A percentile compares a stretch with the other conserved stretches of the same genome.
phyloP scores from a whole-genome alignment of 2,888 invertebrate genomes.

The Alsophila aescularia region DNA sequence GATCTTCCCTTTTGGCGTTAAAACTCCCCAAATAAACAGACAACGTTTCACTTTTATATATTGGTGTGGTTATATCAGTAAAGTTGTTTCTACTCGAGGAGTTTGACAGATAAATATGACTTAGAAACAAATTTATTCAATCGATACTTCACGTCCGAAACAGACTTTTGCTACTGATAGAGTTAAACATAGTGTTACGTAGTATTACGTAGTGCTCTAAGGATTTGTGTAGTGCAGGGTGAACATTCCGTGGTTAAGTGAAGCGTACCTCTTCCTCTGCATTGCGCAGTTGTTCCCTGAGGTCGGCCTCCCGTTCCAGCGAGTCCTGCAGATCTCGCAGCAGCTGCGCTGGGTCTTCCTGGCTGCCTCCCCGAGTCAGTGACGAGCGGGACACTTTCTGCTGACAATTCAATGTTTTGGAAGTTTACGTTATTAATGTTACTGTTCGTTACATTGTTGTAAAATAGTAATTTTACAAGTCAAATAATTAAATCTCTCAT shows the following conservation, averaged over 20 bases:
- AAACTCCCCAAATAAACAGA: too few species aligned
- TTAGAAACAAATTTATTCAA: neutral
- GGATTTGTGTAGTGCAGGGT: neutral
- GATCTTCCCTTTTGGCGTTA: too few species aligned
- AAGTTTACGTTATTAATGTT: neutral
- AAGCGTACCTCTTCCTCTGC: constrained; percentile 94
- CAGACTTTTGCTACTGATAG: neutral
- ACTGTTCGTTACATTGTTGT: neutral
- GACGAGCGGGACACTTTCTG: constrained; percentile 90
- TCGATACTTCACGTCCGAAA: neutral
- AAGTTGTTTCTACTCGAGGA: neutral
- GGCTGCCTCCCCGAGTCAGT: constrained; percentile 90
- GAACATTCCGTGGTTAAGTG: neutral
- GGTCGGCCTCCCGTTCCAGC: constrained; percentile 95
- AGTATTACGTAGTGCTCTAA: neutral
- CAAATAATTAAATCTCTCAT: too few species aligned
- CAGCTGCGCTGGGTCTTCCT: constrained; percentile 92
- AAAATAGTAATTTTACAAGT: too few species aligned
- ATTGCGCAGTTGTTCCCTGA: constrained; percentile 95
- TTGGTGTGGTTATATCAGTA: too few species aligned
- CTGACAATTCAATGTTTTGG: constrained; percentile 33
- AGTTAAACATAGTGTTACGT: neutral
- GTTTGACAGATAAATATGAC: constrained; percentile 2
- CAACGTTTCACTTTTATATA: too few species aligned
- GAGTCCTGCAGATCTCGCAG: constrained; percentile 95